Conservation (phyloP, 2,888 invertebrate genomes). For the Dascillus cervinus region DNA sequence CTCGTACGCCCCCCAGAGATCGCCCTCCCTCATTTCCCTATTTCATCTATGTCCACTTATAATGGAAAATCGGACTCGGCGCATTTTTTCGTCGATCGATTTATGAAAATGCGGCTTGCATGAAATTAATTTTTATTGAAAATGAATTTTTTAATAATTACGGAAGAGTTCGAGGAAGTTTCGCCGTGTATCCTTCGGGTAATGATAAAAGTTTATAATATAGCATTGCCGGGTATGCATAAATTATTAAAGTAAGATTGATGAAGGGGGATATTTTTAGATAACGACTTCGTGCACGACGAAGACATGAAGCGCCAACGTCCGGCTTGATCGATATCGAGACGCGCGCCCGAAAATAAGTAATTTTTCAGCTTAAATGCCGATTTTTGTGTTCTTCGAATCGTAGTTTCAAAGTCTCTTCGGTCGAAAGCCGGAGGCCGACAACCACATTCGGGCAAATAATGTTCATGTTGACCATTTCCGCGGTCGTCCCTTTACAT, state of each 20-base stretch:
- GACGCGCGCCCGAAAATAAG: too few species aligned
- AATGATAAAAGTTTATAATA: conserved; percentile 27
- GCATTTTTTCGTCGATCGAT: too few species aligned
- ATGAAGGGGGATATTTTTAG: conserved; percentile 25
- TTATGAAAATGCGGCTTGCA: too few species aligned
- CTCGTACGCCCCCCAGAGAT: conserved; percentile 21
- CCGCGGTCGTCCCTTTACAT: conserved; percentile 24
- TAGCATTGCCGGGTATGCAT: conserved; percentile 23
- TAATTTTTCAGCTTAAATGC: too few species aligned
- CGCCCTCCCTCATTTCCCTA: conserved; percentile 3
- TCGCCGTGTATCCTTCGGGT: conserved; percentile 19
- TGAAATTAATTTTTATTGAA: conserved; percentile 18
- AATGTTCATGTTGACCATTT: conserved; percentile 33
- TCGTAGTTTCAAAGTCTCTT: conserved; percentile 22
- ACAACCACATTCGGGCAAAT: conserved; percentile 34
- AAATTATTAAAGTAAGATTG: conserved; percentile 30
- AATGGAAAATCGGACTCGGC: too few species aligned
- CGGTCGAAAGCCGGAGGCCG: conserved; percentile 23
- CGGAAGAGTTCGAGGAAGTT: conserved; percentile 18
- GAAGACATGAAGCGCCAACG: conserved; percentile 6
- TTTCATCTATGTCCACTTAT: background rate
- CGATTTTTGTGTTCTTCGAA: too few species aligned
- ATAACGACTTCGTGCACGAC: conserved; percentile 16
- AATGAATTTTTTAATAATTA: conserved; percentile 22
- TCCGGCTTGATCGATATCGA: conserved; percentile 7